Percentiles rank a stretch among this genome's conserved stretches.
These are phyloP conservation scores for Megamerina dolium DNA, from an alignment of 2,888 invertebrate genomes.

Conservation along the genomic window DNA sequence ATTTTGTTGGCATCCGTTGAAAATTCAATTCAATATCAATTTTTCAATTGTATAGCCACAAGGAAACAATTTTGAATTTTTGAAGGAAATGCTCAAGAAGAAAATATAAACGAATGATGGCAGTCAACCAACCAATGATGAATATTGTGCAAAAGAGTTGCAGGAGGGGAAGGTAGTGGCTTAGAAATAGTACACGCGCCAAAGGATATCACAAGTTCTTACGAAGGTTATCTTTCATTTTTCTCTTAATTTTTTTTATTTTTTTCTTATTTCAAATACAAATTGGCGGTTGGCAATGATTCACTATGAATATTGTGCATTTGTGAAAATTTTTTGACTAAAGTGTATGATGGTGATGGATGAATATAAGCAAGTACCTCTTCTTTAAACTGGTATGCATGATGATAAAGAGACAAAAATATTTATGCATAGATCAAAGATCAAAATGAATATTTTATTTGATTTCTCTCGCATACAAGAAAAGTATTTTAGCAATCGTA, in stretches of 20 bases:
- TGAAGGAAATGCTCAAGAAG: conserved; percentile 3
- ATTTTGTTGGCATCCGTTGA: conserved; percentile 22
- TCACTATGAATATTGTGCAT: neutral
- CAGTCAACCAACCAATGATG: neutral
- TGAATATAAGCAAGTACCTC: too few relatives aligned
- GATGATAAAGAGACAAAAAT: conserved; percentile 14
- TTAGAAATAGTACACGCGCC: too few relatives aligned
- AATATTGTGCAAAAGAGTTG: neutral
- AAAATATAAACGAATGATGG: neutral
- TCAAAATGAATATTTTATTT: conserved; percentile 48
- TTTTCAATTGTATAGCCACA: conserved; percentile 26
- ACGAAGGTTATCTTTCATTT: too few relatives aligned
- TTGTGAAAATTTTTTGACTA: too few relatives aligned
- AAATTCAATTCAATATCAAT: conserved; percentile 30
- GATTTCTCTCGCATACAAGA: conserved; percentile 40
- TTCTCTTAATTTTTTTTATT: neutral
- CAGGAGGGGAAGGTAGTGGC: too few relatives aligned
- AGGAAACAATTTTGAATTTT: conserved; percentile 23
- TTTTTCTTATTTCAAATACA: neutral
- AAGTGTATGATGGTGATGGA: too few relatives aligned
- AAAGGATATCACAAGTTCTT: too few relatives aligned
- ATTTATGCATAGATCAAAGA: conserved; percentile 46
- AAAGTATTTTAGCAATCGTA: conserved; percentile 38
- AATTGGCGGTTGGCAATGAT: conserved; percentile 1
- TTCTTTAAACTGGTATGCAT: too few relatives aligned